Percentiles rank a stretch among this genome's conserved stretches.
Evolutionary conservation across 1,140 invertebrate genomes (phyloP).

Genomic region (Apis florea): DNA sequence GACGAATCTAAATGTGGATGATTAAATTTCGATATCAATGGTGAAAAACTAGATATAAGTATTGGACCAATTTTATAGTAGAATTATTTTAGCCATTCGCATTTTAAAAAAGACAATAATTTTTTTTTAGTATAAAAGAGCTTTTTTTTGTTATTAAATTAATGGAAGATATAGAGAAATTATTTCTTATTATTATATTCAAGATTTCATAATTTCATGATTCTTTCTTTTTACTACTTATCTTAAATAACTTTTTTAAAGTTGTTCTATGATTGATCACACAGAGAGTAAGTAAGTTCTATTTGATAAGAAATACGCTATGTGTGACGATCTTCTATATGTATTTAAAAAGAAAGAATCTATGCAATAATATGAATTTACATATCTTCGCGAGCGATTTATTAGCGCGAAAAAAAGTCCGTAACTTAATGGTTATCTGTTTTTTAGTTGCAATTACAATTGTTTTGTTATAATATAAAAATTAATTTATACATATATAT

Average conservation of each 20-base stretch:
- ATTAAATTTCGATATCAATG: conserved; percentile 3
- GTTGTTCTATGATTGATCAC: neutral
- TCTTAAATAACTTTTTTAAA: conserved; percentile 19
- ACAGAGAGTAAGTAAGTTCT: conserved; percentile 18
- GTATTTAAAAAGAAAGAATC: neutral
- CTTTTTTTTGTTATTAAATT: conserved; percentile 42
- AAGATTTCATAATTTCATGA: conserved; percentile 38
- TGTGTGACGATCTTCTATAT: neutral
- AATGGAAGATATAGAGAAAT: neutral
- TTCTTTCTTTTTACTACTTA: conserved; percentile 12
- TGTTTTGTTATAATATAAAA: conserved; percentile 46
- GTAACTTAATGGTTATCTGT: conserved; percentile 39
- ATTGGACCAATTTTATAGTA: conserved; percentile 65
- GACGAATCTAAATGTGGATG: neutral
- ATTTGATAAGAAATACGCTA: neutral
- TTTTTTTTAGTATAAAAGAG: conserved; percentile 54
- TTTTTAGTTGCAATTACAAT: conserved; percentile 44
- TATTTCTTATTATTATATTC: conserved; percentile 34
- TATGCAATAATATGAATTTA: neutral
- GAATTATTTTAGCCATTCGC: conserved; percentile 37
- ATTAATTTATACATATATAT: conserved; percentile 43
- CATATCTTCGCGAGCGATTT: conserved; percentile 4
- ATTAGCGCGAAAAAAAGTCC: conserved; percentile 19
- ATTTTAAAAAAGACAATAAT: conserved; percentile 65
- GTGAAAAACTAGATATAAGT: conserved; percentile 24